These are phyloP conservation scores for Cercopithecus mitis DNA, from an alignment of 2,797 vertebrate genomes.

Conservation along the genomic window DNA sequence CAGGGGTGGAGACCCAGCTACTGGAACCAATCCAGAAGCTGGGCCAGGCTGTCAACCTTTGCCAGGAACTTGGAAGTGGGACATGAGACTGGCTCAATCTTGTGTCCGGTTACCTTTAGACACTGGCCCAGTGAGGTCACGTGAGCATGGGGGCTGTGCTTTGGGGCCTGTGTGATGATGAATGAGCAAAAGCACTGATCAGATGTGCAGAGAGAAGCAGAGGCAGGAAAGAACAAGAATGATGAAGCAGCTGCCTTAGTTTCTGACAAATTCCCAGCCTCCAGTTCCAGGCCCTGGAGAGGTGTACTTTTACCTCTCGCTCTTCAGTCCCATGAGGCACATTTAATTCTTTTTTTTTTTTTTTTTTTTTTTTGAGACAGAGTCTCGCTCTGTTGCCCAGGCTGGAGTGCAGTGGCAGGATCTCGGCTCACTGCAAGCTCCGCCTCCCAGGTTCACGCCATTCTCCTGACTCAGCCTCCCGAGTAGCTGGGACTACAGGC, in stretches of 20 bases:
- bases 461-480: too few relatives aligned
- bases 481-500: too few relatives aligned
- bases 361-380: too few relatives aligned
- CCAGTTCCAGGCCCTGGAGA: background rate
- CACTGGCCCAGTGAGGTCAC: slow-evolving; percentile 3
- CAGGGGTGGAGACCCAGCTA: slow-evolving; percentile 41
- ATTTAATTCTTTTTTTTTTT: background rate
- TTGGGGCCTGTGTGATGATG: background rate
- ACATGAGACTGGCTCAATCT: slow-evolving; percentile 5
- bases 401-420: too few relatives aligned
- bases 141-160: background rate
- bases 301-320: background rate
- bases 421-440: too few relatives aligned
- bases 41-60: background rate
- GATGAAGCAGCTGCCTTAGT: background rate
- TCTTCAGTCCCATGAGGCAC: background rate
- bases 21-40: slow-evolving; percentile 44
- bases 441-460: too few relatives aligned
- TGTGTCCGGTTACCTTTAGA: slow-evolving; percentile 42
- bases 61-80: slow-evolving; percentile 57
- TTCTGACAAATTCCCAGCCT: background rate
- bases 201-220: background rate
- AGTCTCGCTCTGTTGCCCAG: too few relatives aligned
- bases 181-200: background rate
- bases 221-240: background rate